Conservation (phyloP, 2,888 invertebrate genomes). For the Gisinianus flammeolus region DNA sequence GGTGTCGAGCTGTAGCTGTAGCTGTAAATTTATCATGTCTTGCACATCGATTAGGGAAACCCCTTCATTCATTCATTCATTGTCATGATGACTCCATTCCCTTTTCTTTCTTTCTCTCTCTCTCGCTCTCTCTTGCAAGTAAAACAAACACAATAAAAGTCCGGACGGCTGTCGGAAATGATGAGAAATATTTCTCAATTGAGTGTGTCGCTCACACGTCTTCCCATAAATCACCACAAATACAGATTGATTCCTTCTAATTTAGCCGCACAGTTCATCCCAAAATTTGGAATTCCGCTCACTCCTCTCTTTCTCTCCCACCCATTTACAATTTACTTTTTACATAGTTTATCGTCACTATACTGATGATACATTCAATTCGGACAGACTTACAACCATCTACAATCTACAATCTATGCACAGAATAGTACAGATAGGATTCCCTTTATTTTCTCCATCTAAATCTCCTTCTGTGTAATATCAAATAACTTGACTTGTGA, state of each 20-base stretch:
- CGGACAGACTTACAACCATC: no score
- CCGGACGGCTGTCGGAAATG: constrained; percentile 52
- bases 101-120: no score
- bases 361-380: no score
- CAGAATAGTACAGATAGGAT: no score
- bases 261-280: constrained; percentile 15
- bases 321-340: neutral
- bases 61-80: constrained; percentile 27
- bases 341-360: no score
- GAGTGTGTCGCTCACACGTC: constrained; percentile 33
- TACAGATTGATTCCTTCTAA: constrained; percentile 44
- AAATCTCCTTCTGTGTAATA: no score
- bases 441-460: no score
- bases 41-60: constrained; percentile 53
- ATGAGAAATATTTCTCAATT: constrained; percentile 59
- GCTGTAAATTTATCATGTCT: constrained; percentile 54
- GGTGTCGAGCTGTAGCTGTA: no score
- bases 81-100: constrained; percentile 42
- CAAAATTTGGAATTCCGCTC: neutral
- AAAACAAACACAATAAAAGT: constrained; percentile 45
- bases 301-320: neutral
- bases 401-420: no score
- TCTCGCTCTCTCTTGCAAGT: no score
- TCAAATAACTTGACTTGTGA: no score
- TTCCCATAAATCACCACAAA: constrained; percentile 40